Base-by-base conservation (phyloP, 2,113 vertebrate genomes). In the Entomyzon cyanotis region DNA sequence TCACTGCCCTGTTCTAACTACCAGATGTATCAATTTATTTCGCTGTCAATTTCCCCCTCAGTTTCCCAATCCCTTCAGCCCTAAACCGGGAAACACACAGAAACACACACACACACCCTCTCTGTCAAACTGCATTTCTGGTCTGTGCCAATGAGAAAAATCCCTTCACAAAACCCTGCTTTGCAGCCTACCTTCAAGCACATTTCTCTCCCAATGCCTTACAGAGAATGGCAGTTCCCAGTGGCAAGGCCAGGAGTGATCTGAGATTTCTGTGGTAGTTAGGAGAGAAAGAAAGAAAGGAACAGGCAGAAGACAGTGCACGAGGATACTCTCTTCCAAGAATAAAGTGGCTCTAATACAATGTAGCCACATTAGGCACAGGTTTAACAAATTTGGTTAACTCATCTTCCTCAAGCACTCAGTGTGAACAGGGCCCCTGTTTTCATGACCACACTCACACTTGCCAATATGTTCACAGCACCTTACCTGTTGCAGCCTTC, bases 391-490 rank as follows among this genome's bases (percentile, higher is more conserved):
- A 68, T 11, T 67, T 53, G 5, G 3, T 69, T 49, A 56, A 39
- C 35, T 35, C 1, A 0, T 50, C 56, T 91, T 82, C 27, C 31
- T 39, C 0, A 0, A 63, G 21, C 4, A 3, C 1, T 7, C 16
- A 17, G 21, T 25, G 31, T 46, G 35, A 87, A 63, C 16, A 33
- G 6, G 7, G 44, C 23, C 12, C 58, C 55, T 24, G 21, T 37
- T 16, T 63, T 23, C 39, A 55, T 33, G 25, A 49, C 44, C 30
- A 35, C 1, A 2, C 7, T 86, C 27, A 33, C 2, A 1, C 17
- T 63, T 70, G 25, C 35, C 63, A 69, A 5, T 12, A 3, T 5
- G 17, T 11, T 39, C 35, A 62, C 23, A 71, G 10, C 31, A 75
- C 19, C 27, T 83, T 46, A 39, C 27, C 10, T 76, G 8, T 46